A percentile compares a stretch with the other conserved stretches of the same genome.
Conservation (phyloP, 2,888 invertebrate species). For the Machimus atricapillus region DNA sequence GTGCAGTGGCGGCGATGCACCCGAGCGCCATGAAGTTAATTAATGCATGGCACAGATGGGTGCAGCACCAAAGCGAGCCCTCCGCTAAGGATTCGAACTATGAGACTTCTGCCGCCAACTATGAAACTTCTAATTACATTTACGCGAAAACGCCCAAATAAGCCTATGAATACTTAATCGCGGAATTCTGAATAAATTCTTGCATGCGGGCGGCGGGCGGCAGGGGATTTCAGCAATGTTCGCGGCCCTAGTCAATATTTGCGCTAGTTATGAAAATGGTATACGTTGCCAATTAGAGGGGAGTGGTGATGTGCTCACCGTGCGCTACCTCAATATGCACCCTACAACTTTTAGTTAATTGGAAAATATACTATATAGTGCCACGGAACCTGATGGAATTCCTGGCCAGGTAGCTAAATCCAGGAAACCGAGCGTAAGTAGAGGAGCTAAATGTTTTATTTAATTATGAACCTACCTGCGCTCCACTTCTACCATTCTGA, state of each 20-base stretch:
- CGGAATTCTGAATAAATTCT: conserved; percentile 29
- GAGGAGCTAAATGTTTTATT: neutral
- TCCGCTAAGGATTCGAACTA: neutral
- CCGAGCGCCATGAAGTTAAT: neutral
- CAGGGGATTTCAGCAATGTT: neutral
- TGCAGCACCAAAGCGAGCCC: neutral
- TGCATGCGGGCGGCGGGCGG: neutral
- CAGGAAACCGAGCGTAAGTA: neutral
- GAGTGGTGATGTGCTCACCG: neutral
- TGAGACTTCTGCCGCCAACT: neutral
- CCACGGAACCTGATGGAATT: neutral
- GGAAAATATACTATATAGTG: neutral
- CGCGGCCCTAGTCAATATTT: conserved; percentile 16
- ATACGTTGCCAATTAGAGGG: conserved; percentile 8
- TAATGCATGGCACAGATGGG: conserved; percentile 28
- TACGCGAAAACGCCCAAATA: conserved; percentile 32
- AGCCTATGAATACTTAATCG: conserved; percentile 32
- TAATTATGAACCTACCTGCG: neutral
- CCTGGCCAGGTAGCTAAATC: neutral
- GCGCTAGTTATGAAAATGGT: neutral
- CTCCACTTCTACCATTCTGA: neutral
- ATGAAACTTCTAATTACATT: conserved; percentile 7
- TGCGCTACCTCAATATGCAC: neutral
- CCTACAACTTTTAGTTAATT: conserved; percentile 8
- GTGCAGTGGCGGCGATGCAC: neutral